Evolutionary conservation across 2,888 invertebrate species (phyloP).

Genomic region (Euzetes globulus): DNA sequence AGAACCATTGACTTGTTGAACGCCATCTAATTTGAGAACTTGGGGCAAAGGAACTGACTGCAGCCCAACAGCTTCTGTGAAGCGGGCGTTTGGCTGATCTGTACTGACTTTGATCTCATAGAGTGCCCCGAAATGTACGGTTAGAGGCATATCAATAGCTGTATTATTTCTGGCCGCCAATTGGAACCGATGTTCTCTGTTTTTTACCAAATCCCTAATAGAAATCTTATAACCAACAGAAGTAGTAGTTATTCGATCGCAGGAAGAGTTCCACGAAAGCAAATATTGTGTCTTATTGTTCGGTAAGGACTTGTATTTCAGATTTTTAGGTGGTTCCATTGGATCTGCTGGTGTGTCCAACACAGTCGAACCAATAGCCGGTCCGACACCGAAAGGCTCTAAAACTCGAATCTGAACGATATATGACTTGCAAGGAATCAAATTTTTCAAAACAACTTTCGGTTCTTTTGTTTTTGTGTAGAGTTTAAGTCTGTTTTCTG

Average conservation of each 20-base stretch:
- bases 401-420: constrained; percentile 62
- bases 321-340: constrained; percentile 61
- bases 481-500: constrained; percentile 2
- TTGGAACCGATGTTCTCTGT: constrained; percentile 17
- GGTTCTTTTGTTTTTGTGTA: constrained; percentile 51
- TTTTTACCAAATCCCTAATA: constrained; percentile 38
- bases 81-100: constrained; percentile 49
- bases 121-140: constrained; percentile 51
- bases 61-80: constrained; percentile 52
- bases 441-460: constrained; percentile 54
- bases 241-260: constrained; percentile 50
- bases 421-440: constrained; percentile 68
- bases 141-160: constrained; percentile 37
- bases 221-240: constrained; percentile 58
- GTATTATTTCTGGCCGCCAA: not conserved
- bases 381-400: constrained; percentile 60
- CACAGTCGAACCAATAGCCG: constrained; percentile 50
- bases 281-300: constrained; percentile 50
- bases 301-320: constrained; percentile 51
- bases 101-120: constrained; percentile 53
- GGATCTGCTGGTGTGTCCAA: constrained; percentile 58
- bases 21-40: constrained; percentile 59
- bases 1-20: constrained; percentile 57
- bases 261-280: constrained; percentile 65
- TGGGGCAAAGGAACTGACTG: constrained; percentile 56